These are phyloP conservation scores for Atrina japonica DNA, from an alignment of 2,888 invertebrate genomes.

Conservation along the genomic window DNA sequence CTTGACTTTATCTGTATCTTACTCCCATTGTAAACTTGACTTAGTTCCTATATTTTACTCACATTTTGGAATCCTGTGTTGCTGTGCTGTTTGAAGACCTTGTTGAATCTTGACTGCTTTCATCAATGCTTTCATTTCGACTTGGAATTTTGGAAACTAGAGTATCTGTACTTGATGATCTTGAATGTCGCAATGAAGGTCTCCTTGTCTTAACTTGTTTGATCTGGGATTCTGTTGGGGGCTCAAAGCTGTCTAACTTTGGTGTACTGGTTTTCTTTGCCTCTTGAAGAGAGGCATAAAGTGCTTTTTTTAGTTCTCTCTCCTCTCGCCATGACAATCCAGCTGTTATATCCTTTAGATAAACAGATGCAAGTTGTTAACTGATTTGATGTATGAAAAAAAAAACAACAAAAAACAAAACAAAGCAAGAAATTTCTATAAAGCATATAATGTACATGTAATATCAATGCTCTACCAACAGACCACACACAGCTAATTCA, in stretches of 20 bases:
- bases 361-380: no score
- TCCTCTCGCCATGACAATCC: conserved; percentile 80
- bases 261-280: conserved; percentile 42
- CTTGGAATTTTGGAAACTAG: not conserved
- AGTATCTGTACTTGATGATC: not conserved
- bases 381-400: no score
- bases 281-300: conserved; percentile 80
- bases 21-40: no score
- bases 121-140: conserved; percentile 30
- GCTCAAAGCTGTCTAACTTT: conserved; percentile 7
- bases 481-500: no score
- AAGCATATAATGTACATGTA: not conserved
- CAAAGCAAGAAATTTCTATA: not conserved
- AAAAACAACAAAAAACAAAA: not conserved
- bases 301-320: conserved; percentile 79
- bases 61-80: conserved; percentile 49
- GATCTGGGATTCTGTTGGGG: not conserved
- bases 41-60: no score
- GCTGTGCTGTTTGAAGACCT: conserved; percentile 45
- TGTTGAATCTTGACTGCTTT: conserved; percentile 67
- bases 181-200: conserved; percentile 2
- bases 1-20: no score
- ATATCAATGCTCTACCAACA: no score
- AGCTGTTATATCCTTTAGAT: conserved; percentile 70
- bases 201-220: conserved; percentile 6